A percentile compares a stretch with the other conserved stretches of the same genome.
Conservation (phyloP, 2,797 vertebrate species). For the Tadarida brasiliensis region DNA sequence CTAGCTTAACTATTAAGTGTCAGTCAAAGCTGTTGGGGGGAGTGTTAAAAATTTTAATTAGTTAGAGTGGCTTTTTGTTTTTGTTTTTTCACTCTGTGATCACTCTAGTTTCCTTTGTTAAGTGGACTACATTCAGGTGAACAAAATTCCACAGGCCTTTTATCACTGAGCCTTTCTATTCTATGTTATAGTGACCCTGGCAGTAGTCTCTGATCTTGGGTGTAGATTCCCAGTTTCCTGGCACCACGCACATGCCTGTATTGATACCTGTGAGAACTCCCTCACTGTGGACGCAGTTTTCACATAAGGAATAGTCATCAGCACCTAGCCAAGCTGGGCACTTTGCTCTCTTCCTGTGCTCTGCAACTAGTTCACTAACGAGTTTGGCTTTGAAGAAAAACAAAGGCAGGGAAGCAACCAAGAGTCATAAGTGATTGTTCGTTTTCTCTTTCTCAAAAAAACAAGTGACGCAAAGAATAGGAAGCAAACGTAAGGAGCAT, state of each 20-base stretch:
- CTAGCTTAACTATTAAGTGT: conserved; percentile 88
- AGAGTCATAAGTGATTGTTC: background rate
- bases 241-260: background rate
- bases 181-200: conserved; percentile 30
- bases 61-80: conserved; percentile 51
- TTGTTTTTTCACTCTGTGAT: conserved; percentile 66
- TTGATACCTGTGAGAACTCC: conserved; percentile 69
- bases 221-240: conserved; percentile 70
- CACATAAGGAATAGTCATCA: conserved; percentile 5
- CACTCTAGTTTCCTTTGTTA: conserved; percentile 76
- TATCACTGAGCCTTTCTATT: background rate
- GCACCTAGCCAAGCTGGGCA: conserved; percentile 21
- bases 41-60: conserved; percentile 86
- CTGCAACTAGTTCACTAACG: background rate
- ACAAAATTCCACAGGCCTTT: conserved; percentile 78
- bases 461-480: background rate
- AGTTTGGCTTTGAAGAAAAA: conserved; percentile 50
- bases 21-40: conserved; percentile 86
- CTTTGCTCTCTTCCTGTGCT: background rate
- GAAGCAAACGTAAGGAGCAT: conserved; percentile 49
- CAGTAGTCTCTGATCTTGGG: conserved; percentile 53
- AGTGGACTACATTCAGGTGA: conserved; percentile 81
- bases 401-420: background rate
- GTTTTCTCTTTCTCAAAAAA: conserved; percentile 56
- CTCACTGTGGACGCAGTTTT: conserved; percentile 20